These are phyloP conservation scores for Rallus limicola DNA, from an alignment of 2,113 vertebrate genomes.

Conservation along the genomic window DNA sequence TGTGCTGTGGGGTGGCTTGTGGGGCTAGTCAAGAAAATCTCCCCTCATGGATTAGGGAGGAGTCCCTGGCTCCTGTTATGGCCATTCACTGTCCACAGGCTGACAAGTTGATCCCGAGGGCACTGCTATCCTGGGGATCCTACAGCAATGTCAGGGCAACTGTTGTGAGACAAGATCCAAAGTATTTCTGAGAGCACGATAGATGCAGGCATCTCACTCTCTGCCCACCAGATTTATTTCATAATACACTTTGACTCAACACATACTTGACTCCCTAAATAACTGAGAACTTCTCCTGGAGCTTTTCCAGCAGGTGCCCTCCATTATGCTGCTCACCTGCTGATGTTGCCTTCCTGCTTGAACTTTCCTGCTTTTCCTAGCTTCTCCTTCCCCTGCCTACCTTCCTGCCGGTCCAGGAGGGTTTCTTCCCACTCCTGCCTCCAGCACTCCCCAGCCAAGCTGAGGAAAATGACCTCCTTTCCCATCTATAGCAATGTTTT, in stretches of 20 bases:
- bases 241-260: background rate
- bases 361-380: background rate
- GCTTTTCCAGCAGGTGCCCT: background rate
- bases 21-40: background rate
- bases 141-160: background rate
- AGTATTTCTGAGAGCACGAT: background rate
- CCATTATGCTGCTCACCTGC: background rate
- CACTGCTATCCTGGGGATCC: background rate
- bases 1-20: background rate
- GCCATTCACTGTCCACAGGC: accelerated
- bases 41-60: background rate
- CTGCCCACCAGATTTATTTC: background rate
- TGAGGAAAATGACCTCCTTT: background rate
- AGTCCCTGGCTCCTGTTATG: background rate
- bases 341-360: background rate
- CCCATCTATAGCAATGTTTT: background rate
- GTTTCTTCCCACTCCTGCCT: background rate
- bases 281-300: background rate
- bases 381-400: background rate
- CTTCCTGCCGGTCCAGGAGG: background rate
- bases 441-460: background rate
- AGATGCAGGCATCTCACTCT: background rate
- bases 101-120: background rate
- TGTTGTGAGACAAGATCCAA: background rate
- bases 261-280: background rate